Base-by-base conservation (phyloP, 2,113 vertebrate genomes). In the Antigone vipio region DNA sequence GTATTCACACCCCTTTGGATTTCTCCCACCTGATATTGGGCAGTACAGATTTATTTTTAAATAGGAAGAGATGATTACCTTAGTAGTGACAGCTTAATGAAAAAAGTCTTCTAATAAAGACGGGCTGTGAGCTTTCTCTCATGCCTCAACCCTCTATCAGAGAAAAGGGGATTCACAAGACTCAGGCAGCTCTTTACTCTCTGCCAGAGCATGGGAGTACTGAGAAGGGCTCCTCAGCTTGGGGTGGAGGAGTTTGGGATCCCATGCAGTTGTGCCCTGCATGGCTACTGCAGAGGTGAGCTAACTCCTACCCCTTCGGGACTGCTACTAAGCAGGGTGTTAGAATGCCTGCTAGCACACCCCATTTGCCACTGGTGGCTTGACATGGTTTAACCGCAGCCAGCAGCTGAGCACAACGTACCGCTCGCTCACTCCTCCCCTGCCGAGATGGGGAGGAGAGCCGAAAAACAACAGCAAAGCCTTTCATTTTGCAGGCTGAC, bases 131-230 rank as follows among this genome's bases (percentile, higher is more conserved):
- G 35, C 26, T 68, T 56, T 35, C 50, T 73, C 26, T 73, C 34
- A 66, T 7, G 12, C 12, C 42, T 81, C 55, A 56, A 12, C 3
- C 3, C n/a, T 60, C 15, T 34, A 1, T 6, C 16, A 32, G 27
- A 23, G 19, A 69, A 72, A 89, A 71, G 3, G 12, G 26, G 18
- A 53, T 85, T 85, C 40, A 14, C 23, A n/a, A 6, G 2, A 5
- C 6, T 45, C 5, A 0, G 49, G 58, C 24, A 64, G 38, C 23
- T 67, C 15, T 72, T 30, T 6, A 5, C 4, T 44, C 14, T 38
- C 22, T 0, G 0, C 9, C 49, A 40, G 73, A 59, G 20, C 8
- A 26, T 34, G 34, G 24, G 9, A 59, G 9, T 5, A 2, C 3
- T 15, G n/a, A 47, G 15, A 66, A 40, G 12, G 27, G 19, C 15